Conservation (phyloP, 2,888 invertebrate genomes). For the Heliconius ethilla region DNA sequence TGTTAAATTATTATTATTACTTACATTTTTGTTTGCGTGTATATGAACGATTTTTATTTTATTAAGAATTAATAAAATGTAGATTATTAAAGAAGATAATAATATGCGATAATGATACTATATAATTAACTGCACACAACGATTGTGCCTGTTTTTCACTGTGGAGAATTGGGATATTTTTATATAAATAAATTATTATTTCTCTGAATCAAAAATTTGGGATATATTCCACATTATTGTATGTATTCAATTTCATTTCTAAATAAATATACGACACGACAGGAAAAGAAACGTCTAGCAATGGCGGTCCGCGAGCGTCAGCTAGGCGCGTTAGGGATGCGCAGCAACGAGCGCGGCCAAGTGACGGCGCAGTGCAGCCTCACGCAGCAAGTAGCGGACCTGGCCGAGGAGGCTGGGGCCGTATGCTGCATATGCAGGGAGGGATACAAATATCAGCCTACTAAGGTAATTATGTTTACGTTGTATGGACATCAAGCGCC, state of each 20-base stretch:
- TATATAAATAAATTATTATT: too few species aligned
- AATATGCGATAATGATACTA: too few species aligned
- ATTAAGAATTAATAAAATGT: too few species aligned
- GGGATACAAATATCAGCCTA: conserved; percentile 97
- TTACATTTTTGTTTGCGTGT: not conserved
- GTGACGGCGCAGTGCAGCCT: conserved; percentile 95
- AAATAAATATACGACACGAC: conserved; percentile 51
- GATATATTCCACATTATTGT: too few species aligned
- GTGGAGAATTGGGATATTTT: too few species aligned
- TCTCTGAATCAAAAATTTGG: too few species aligned
- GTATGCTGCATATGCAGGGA: conserved; percentile 99
- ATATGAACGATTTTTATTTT: not conserved
- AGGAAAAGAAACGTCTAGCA: conserved; percentile 98
- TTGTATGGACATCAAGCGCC: too few species aligned
- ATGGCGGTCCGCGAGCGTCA: conserved; percentile 99
- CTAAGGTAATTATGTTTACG: conserved; percentile 81
- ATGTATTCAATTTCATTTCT: not conserved
- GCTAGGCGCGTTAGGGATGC: conserved; percentile 95
- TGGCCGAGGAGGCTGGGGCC: conserved; percentile 97
- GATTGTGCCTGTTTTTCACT: too few species aligned
- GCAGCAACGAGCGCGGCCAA: conserved; percentile 98
- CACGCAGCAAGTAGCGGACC: conserved; percentile 95
- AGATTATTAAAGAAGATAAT: too few species aligned
- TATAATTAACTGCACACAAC: too few species aligned
- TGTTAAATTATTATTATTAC: not conserved